Base-by-base conservation (phyloP, 2,797 vertebrate genomes). In the Emys orbicularis region DNA sequence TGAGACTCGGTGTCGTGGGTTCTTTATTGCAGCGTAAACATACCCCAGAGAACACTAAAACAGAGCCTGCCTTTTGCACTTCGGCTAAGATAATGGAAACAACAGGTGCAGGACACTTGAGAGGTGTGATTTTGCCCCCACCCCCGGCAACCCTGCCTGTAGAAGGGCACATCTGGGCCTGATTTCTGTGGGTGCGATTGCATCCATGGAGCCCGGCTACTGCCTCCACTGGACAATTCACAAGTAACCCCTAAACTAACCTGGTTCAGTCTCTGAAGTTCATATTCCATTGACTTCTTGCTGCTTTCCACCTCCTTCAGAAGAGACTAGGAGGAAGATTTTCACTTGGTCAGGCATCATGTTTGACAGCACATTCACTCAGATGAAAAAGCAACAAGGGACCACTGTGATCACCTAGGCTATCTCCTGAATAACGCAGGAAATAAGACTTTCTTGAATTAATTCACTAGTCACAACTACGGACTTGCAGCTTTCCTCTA, bases 251-350 rank as follows among this genome's bases (percentile, higher is more conserved):
- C 49, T 50, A 34, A 76, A 27, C 97, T 88, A 53, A 99, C 99
- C 98, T 99, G 98, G 10, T 99, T 98, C 19, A 98, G 98, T 86
- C 98, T 98, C 96, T 99, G 99, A 72, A 99, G 98, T 96, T 99
- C 98, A 8, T 99, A 99, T 96, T 99, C 99, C 90, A 99, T 98
- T 2, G 86, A 96, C 87, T 98, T 99, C 97, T 99, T 99, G 96
- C 98, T 98, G 96, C 96, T 97, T 94, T 99, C 99, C 91, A 98
- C 98, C 95, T 99, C 99, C 95, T 98, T 99, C 92, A 99, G 97
- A 85, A 99, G 98, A 89, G 96, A 98, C 99, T 99, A 91, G 0
- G 6, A 84, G 54, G 90, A 93, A 93, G 12, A 87, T 83, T 82
- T 86, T 72, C 76, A 79, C 8, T 0, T 0, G 31, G 49, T 97